Evolutionary conservation across 1,140 invertebrate species (phyloP), one percentile per base, ranked within the genome.

Genomic region (Homarus americanus): DNA sequence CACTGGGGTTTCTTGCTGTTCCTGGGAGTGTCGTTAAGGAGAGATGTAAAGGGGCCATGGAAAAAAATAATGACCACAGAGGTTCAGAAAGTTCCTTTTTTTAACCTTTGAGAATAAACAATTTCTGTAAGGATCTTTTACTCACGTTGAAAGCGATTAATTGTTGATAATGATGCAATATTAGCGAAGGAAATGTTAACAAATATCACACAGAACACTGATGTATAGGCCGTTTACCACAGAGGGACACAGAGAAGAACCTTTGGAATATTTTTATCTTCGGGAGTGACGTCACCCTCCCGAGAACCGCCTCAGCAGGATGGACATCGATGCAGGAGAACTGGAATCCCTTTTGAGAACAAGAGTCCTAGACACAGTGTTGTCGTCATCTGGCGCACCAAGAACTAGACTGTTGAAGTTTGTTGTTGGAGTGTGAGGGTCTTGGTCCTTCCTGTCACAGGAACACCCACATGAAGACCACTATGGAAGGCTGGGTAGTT

Each of bases 161-260:
- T 84, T 84, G 38, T 40, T 85, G 69, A 44, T 85, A 85, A 49
- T 85, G 66, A 75, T 73, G 83, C 83, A 53, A 85, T 85, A 85
- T 75, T 85, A 85, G 83, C 83, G 69, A 75, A 85, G 41, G 69
- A 73, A 85, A 85, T 85, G 69, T 75, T 38, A 85, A 85, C 83
- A 85, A 44, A 85, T 85, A 85, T 85, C 72, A 85, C 83, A 85
- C 58, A 73, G 38, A 85, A 85, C 83, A 85, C 83, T 69, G 83
- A 85, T 73, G 41, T 75, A 85, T 85, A 75, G 69, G 83, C 72
- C 40, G 83, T 73, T 85, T 75, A 24, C 66, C 72, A 85, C 28
- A 85, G 40, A 75, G 83, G 58, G 83, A 72, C 58, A 73, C 69
- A 85, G 41, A 82, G 44, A 82, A 38, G 63, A 82, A 58, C 49